phyloP scores from a whole-genome alignment of 2,888 invertebrate genomes.

The Rhodophaea formosa region DNA sequence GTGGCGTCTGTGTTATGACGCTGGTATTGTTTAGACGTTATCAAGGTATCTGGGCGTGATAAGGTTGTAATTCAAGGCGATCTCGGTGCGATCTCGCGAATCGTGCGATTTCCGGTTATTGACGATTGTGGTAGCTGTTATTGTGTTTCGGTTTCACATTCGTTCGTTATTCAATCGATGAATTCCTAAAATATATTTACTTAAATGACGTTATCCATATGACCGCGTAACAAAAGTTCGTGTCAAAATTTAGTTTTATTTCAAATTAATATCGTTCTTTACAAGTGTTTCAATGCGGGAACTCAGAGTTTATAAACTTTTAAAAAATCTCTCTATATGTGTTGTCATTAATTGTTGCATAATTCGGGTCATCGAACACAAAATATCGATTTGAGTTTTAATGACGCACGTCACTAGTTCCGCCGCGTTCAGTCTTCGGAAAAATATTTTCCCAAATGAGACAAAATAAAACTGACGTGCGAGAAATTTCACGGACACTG shows the following conservation, averaged over 20 bases:
- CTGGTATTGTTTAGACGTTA: conserved; percentile 33
- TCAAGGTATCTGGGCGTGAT: conserved; percentile 42
- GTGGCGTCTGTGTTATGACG: conserved; percentile 25
- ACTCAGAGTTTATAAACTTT: background rate
- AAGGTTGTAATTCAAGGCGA: conserved; percentile 43
- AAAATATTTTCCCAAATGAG: conserved; percentile 33
- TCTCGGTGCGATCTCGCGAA: conserved; percentile 42
- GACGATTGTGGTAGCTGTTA: conserved; percentile 29
- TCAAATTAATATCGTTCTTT: background rate
- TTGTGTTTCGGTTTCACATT: conserved; percentile 28
- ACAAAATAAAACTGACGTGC: conserved; percentile 39
- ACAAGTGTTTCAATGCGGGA: background rate
- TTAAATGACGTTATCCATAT: conserved; percentile 4
- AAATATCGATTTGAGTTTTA: background rate
- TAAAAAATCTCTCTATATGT: background rate
- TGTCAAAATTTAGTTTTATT: background rate
- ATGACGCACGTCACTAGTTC: conserved; percentile 20
- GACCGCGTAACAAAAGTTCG: conserved; percentile 2
- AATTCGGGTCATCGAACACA: background rate
- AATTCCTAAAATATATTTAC: conserved; percentile 6
- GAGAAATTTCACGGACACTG: conserved; percentile 60
- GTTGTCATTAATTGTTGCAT: background rate
- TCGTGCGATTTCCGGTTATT: conserved; percentile 37
- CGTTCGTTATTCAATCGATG: conserved; percentile 18
- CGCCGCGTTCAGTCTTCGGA: conserved; percentile 29